A percentile compares a stretch with the other conserved stretches of the same genome.
phyloP scores from a whole-genome alignment of 2,888 invertebrate species.

The Charanyca ferruginea region DNA sequence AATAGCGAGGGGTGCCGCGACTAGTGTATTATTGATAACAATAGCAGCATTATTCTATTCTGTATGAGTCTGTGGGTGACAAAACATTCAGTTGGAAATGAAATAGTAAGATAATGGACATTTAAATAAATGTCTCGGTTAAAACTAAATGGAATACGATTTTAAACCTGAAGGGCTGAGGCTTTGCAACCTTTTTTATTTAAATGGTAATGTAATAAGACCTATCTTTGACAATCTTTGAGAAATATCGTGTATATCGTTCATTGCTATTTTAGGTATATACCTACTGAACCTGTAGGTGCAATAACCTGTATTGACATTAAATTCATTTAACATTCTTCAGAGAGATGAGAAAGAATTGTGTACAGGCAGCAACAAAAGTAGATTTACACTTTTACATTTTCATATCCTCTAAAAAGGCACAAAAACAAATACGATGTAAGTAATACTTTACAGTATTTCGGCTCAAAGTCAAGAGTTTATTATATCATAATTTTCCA shows the following conservation, averaged over 20 bases:
- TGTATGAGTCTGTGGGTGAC: conserved; percentile 2
- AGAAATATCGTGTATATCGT: background rate
- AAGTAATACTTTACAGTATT: too few species aligned
- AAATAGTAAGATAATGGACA: conserved; percentile 1
- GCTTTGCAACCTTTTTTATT: background rate
- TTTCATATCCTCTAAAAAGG: too few species aligned
- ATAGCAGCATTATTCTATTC: conserved; percentile 5
- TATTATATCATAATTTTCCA: too few species aligned
- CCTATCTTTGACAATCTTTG: background rate
- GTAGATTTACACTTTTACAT: too few species aligned
- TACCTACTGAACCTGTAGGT: background rate
- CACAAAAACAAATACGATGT: too few species aligned
- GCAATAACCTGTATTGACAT: background rate
- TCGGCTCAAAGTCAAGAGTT: too few species aligned
- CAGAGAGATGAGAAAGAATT: background rate
- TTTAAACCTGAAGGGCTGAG: background rate
- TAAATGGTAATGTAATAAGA: conserved; percentile 7
- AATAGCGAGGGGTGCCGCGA: background rate
- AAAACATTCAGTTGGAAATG: conserved; percentile 12
- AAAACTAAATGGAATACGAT: conserved; percentile 1
- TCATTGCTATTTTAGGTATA: background rate
- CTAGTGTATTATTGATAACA: conserved; percentile 12
- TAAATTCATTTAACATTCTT: background rate
- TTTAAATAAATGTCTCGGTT: background rate
- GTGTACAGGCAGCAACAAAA: too few species aligned